Evolutionary conservation across 2,888 invertebrate species (phyloP).

Genomic region (Acleris emargana): DNA sequence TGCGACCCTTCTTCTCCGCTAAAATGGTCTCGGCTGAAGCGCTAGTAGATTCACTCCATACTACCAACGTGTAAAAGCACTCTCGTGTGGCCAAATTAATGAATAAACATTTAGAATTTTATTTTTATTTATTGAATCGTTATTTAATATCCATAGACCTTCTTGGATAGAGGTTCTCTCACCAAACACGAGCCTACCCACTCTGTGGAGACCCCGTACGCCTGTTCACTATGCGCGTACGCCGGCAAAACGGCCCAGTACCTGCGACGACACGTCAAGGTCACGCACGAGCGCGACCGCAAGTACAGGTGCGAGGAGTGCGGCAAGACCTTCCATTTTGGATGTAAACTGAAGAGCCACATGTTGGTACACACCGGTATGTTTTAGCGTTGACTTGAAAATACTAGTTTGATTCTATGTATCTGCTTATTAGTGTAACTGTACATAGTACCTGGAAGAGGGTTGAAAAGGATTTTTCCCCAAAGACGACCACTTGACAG

Average conservation of each 20-base stretch:
- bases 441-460: no score
- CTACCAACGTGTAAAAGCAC: no score
- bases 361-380: conserved; percentile 57
- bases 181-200: conserved; percentile 50
- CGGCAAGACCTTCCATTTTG: conserved; percentile 53
- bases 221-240: conserved; percentile 53
- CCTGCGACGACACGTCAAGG: conserved; percentile 48
- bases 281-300: conserved; percentile 43
- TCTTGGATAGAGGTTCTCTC: conserved; percentile 43
- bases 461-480: no score
- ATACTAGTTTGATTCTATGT: no score
- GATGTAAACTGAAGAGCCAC: conserved; percentile 48
- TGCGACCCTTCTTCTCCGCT: no score
- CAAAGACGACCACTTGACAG: no score
- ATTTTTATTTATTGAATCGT: no score
- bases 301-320: conserved; percentile 52
- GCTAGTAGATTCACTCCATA: no score
- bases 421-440: no score
- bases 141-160: conserved; percentile 44
- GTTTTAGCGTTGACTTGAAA: neutral
- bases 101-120: no score
- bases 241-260: conserved; percentile 56
- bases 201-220: conserved; percentile 41
- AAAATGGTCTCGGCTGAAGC: no score
- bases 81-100: no score